phyloP scores from a whole-genome alignment of 1,140 invertebrate species.

The Wiebesia pumilae region DNA sequence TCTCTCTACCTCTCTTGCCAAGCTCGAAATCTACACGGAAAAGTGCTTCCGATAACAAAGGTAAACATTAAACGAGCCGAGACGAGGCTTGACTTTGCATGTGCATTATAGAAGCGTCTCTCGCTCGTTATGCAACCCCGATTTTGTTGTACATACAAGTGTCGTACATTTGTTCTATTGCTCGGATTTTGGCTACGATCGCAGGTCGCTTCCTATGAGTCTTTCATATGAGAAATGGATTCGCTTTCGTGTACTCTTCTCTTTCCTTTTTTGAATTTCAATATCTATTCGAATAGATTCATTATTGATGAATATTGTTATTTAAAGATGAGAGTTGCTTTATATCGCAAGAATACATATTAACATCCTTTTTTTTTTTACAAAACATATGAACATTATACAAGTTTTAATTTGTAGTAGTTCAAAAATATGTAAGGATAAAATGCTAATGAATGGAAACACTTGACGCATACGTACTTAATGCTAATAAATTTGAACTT shows the following conservation, averaged over 20 bases:
- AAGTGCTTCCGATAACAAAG: background rate
- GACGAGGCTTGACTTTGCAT: slow-evolving; percentile 6
- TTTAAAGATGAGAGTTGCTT: too few species aligned
- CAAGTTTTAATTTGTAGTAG: too few species aligned
- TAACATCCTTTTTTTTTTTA: too few species aligned
- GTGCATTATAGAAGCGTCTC: background rate
- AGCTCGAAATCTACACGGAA: background rate
- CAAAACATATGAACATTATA: too few species aligned
- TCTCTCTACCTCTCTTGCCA: background rate
- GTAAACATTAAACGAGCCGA: background rate
- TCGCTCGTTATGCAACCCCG: background rate
- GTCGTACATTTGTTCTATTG: background rate
- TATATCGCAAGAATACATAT: too few species aligned
- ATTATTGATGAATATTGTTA: too few species aligned
- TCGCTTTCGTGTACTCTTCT: background rate
- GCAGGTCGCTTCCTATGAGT: background rate
- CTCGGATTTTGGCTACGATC: background rate
- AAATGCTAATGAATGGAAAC: too few species aligned
- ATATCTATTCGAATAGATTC: background rate
- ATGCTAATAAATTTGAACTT: too few species aligned
- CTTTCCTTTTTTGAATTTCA: background rate
- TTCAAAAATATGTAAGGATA: too few species aligned
- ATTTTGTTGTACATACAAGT: background rate
- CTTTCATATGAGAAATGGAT: background rate
- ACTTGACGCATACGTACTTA: too few species aligned